Conservation (phyloP, 2,888 invertebrate genomes). For the Morinoia aosen region DNA sequence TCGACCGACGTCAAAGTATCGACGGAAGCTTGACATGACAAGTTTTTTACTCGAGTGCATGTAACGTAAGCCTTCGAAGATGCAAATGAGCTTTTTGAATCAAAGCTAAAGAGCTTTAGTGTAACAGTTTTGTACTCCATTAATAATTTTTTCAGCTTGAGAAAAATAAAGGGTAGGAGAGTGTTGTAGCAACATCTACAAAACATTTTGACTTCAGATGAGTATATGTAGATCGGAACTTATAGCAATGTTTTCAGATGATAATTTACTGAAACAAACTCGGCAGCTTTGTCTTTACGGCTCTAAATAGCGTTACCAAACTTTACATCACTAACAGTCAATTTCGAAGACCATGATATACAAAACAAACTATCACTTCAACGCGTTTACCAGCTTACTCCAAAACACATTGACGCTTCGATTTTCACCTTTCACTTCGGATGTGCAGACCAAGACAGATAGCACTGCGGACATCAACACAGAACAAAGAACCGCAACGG, state of each 20-base stretch:
- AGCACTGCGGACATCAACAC: neutral
- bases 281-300: neutral
- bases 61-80: neutral
- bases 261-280: no score
- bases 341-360: neutral
- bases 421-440: neutral
- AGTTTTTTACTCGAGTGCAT: neutral
- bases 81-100: neutral
- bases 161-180: no score
- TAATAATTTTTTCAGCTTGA: neutral
- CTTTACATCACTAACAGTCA: neutral
- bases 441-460: neutral
- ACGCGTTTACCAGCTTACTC: neutral
- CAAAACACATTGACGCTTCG: neutral
- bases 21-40: neutral
- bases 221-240: no score
- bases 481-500: neutral
- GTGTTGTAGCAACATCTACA: no score
- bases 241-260: no score
- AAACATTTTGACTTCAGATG: no score
- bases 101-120: neutral
- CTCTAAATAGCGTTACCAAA: neutral
- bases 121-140: neutral
- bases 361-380: neutral
- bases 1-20: neutral